Evolutionary conservation across 2,888 invertebrate species (phyloP), one percentile per base, ranked within the genome.

Genomic region (Cynaeus angustus): DNA sequence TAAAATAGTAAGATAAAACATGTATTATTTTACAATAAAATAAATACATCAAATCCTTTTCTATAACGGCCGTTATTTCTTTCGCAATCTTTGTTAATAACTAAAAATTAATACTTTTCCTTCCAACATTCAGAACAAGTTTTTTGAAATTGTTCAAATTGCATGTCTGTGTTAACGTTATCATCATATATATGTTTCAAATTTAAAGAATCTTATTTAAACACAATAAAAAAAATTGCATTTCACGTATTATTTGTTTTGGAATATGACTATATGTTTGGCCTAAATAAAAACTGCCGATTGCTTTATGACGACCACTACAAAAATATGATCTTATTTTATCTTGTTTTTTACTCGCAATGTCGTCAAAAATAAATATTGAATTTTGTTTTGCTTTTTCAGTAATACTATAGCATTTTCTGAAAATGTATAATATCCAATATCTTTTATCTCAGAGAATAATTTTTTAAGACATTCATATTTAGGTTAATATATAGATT

Each of bases 291-390:
- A 82, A 82, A 66, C 75, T 72, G 66, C 83, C 83, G 8, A 83
- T 76, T 21, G 73, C 28, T 3, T 74, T 78, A 73, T 83, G 83
- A 13, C 83, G 74, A 4, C 82, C 79, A 76, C 81, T 79, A 74
- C 78, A 75, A 67, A 81, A 83, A 71, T 76, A 81, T 5, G 69
- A 58, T 66, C 77, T 68, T n/a, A 83, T 78, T 30, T 73, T 75
- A 45, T 77, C 68, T 67, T 81, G 79, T 55, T 79, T 79, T 8
- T 80, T 81, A 41, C 80, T 82, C 12, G 79, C 78, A 13, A 84
- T 78, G 76, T 84, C 83, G 70, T 84, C 83, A 71, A 84, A 84
- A 50, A 85, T 81, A 68, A 84, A 77, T 10, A 84, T 74, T 7
- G 81, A 82, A 74, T 80, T 77, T 64, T 50, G 46, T 74, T 72